These are phyloP conservation scores for Camponotus floridanus DNA, from an alignment of 1,140 invertebrate genomes.

Conservation along the genomic window DNA sequence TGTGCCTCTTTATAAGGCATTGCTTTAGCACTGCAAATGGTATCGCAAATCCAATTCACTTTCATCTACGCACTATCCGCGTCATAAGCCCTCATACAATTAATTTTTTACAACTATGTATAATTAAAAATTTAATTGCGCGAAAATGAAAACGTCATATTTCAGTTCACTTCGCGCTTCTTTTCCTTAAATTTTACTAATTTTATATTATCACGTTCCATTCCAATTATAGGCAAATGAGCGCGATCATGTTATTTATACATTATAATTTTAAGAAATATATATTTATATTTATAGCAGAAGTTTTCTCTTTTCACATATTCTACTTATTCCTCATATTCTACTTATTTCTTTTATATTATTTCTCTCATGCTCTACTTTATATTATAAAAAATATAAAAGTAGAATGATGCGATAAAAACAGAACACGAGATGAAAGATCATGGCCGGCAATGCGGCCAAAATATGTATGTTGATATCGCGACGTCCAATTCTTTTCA, in stretches of 20 bases:
- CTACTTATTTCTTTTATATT: background rate
- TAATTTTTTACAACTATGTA: conserved; percentile 34
- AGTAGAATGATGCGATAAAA: background rate
- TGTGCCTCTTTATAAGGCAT: conserved; percentile 51
- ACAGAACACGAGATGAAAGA: background rate
- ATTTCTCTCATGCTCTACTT: too few species aligned
- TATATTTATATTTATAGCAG: background rate
- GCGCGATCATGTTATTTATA: background rate
- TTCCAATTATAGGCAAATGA: background rate
- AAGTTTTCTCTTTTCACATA: background rate
- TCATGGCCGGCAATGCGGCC: background rate
- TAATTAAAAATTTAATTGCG: conserved; percentile 40
- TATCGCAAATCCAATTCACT: conserved; percentile 72
- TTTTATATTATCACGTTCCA: background rate
- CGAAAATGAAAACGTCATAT: background rate
- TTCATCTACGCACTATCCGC: conserved; percentile 73
- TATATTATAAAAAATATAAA: background rate
- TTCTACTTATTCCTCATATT: background rate
- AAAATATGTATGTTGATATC: conserved; percentile 12
- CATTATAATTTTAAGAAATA: conserved; percentile 18
- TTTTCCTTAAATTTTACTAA: background rate
- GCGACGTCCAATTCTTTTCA: conserved; percentile 24
- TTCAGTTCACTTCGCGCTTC: background rate
- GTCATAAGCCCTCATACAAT: conserved; percentile 2
- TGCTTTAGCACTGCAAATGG: conserved; percentile 55